Percentiles rank a stretch among this genome's conserved stretches.
phyloP scores from a whole-genome alignment of 2,113 vertebrate species.

The Prunella fulvescens region DNA sequence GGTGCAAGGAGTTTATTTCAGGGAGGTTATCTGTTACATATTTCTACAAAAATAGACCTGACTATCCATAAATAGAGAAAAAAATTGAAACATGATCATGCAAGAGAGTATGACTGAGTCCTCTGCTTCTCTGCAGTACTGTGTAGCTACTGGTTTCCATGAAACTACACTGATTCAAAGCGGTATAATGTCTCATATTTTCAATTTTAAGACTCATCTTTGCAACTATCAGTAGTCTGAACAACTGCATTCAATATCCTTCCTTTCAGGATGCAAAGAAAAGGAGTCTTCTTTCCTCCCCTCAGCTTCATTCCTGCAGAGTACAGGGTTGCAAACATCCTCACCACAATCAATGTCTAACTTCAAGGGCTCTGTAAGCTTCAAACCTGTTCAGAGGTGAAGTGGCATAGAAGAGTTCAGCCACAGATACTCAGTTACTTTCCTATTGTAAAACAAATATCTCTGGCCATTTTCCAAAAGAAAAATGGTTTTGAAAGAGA shows the following conservation, averaged over 20 bases:
- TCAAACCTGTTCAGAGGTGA: conserved; percentile 66
- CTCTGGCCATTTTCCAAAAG: conserved; percentile 28
- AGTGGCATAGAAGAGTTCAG: conserved; percentile 53
- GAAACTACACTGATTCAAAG: neutral
- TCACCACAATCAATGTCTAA: conserved; percentile 67
- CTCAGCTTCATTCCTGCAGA: conserved; percentile 63
- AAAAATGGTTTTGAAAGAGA: conserved; percentile 49
- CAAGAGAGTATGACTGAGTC: neutral
- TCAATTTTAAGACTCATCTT: neutral
- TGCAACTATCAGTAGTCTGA: conserved; percentile 55
- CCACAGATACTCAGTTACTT: conserved; percentile 41
- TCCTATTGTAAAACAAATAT: conserved; percentile 25
- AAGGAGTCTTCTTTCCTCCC: conserved; percentile 63
- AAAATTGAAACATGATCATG: neutral
- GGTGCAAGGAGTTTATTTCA: neutral
- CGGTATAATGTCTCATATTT: neutral
- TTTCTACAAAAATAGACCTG: neutral
- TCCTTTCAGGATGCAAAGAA: conserved; percentile 68
- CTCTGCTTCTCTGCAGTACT: neutral
- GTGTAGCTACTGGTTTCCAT: neutral
- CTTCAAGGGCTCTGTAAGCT: conserved; percentile 70
- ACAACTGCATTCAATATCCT: conserved; percentile 54
- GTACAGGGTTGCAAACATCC: conserved; percentile 64
- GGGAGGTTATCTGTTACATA: neutral
- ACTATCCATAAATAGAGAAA: neutral